Evolutionary conservation across 2,113 vertebrate species (phyloP).

Genomic region (Pomatorhinus ruficollis): DNA sequence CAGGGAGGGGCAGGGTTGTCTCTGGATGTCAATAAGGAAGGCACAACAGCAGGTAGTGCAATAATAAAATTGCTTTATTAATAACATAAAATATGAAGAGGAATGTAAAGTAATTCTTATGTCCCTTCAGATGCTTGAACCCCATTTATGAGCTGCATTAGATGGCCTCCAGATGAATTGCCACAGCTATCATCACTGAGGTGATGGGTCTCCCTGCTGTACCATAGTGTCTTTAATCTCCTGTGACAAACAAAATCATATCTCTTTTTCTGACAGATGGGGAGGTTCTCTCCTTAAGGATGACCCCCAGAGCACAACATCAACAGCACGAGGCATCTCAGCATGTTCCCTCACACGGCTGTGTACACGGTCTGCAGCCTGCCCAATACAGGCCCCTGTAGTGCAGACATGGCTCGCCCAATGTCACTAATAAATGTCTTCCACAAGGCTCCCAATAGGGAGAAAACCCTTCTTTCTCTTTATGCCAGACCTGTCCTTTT

Average conservation of each 20-base stretch:
- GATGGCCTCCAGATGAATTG: background rate
- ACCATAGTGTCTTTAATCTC: background rate
- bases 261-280: background rate
- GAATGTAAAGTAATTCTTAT: background rate
- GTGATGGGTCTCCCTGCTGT: background rate
- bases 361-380: background rate
- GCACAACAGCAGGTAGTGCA: accelerated
- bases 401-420: background rate
- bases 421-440: background rate
- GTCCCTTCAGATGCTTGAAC: background rate
- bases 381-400: background rate
- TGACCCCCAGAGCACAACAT: background rate
- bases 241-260: background rate
- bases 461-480: background rate
- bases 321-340: background rate
- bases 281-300: background rate
- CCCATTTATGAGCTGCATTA: background rate
- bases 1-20: accelerated
- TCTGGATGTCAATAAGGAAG: background rate
- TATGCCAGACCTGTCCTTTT: background rate
- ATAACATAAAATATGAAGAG: background rate
- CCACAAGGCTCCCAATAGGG: background rate
- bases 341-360: background rate
- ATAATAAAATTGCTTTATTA: background rate
- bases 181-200: background rate